Evolutionary conservation across 2,888 invertebrate species (phyloP).

Genomic region (Nesidiocoris tenuis): DNA sequence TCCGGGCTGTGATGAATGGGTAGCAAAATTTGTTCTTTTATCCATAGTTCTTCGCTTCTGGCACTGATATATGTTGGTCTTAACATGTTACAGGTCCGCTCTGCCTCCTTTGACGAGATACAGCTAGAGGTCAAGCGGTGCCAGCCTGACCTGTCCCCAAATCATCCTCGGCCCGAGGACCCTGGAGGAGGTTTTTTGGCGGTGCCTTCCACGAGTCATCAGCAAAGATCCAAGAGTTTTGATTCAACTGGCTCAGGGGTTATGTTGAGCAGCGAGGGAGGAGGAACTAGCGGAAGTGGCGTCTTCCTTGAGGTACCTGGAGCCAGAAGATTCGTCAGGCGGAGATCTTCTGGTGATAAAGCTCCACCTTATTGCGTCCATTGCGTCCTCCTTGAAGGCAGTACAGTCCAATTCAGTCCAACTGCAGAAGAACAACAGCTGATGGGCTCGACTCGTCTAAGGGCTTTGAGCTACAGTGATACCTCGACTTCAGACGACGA

Average conservation of each 20-base stretch:
- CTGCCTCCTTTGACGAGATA: constrained; percentile 87
- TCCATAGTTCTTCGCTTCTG: too few species aligned
- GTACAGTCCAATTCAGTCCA: background rate
- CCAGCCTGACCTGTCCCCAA: constrained; percentile 59
- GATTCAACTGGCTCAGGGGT: constrained; percentile 65
- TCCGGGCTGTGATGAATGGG: too few species aligned
- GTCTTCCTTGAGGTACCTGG: constrained; percentile 58
- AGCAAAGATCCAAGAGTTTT: constrained; percentile 75
- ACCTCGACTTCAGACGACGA: constrained; percentile 56
- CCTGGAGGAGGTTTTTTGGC: constrained; percentile 47
- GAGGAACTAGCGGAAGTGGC: background rate
- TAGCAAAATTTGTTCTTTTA: too few species aligned
- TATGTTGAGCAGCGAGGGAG: constrained; percentile 56
- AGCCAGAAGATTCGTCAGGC: constrained; percentile 58
- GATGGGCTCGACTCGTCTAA: background rate
- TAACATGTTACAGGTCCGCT: constrained; percentile 64
- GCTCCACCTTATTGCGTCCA: constrained; percentile 50
- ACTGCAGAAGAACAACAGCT: background rate
- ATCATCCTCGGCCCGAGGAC: constrained; percentile 52
- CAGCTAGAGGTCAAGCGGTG: constrained; percentile 68
- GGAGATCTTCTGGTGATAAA: constrained; percentile 57
- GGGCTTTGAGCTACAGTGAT: constrained; percentile 58
- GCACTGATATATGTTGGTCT: too few species aligned
- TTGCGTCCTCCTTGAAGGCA: constrained; percentile 63
- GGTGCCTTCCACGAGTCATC: constrained; percentile 60